A percentile compares a stretch with the other conserved stretches of the same genome.
phyloP scores from a whole-genome alignment of 2,797 vertebrate species.

The Paramormyrops hopkinsi region DNA sequence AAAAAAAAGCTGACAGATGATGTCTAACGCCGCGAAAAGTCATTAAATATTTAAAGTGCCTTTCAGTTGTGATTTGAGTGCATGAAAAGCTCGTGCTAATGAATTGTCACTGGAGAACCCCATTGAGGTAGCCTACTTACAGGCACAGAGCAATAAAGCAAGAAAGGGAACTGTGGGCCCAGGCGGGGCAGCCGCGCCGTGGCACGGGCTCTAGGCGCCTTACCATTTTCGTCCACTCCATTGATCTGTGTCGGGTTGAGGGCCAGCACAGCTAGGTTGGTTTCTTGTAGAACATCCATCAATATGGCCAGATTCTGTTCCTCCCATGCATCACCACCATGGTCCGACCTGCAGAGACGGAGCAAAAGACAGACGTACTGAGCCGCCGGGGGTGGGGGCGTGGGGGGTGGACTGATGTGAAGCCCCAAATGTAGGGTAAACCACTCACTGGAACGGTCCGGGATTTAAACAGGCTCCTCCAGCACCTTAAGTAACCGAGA shows the following conservation, averaged over 20 bases:
- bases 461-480: background rate
- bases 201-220: conserved; percentile 32
- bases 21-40: conserved; percentile 7
- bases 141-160: background rate
- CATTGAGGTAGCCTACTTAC: background rate
- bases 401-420: background rate
- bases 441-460: background rate
- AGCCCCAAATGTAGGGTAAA: background rate
- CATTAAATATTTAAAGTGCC: conserved; percentile 24
- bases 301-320: conserved; percentile 76
- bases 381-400: conserved; percentile 9
- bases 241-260: conserved; percentile 78
- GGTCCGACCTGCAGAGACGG: conserved; percentile 68
- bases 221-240: conserved; percentile 82
- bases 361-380: conserved; percentile 6
- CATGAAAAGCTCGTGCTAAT: background rate
- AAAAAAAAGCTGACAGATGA: conserved; percentile 8
- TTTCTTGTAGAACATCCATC: conserved; percentile 94
- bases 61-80: conserved; percentile 16
- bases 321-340: conserved; percentile 77
- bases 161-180: background rate
- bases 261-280: conserved; percentile 80
- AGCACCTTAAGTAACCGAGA: conserved; percentile 1
- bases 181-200: background rate
- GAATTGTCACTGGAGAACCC: conserved; percentile 15